These are phyloP conservation scores for Nephrotoma flavescens DNA, from an alignment of 2,888 invertebrate genomes.

Conservation along the genomic window DNA sequence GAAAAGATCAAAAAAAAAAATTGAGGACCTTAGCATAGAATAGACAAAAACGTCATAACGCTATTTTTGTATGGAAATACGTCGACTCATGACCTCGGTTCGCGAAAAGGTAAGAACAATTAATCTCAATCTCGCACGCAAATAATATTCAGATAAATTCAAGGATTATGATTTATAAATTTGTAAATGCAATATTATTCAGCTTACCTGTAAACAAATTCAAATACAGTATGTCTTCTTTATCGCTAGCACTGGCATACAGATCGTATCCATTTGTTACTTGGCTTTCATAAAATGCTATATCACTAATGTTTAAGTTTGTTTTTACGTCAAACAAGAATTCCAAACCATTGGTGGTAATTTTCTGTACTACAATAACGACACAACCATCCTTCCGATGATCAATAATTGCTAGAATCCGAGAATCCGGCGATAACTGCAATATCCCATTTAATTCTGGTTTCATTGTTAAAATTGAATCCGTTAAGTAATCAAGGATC, in stretches of 20 bases:
- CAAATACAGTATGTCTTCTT: conserved; percentile 54
- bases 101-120: no score
- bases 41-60: no score
- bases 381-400: conserved; percentile 37
- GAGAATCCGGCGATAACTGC: conserved; percentile 53
- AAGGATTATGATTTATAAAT: no score
- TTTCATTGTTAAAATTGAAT: conserved; percentile 48
- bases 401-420: conserved; percentile 51
- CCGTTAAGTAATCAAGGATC: conserved; percentile 55
- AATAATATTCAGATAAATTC: no score
- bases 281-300: conserved; percentile 57
- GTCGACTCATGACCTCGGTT: no score
- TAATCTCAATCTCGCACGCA: no score
- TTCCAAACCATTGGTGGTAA: conserved; percentile 46
- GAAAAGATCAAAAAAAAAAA: no score
- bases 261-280: conserved; percentile 58
- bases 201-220: conserved; percentile 47
- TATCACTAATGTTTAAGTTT: conserved; percentile 53
- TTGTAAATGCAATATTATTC: not conserved
- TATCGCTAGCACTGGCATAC: conserved; percentile 54
- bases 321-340: conserved; percentile 63
- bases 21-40: no score
- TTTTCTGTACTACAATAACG: conserved; percentile 48
- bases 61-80: no score
- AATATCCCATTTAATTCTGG: conserved; percentile 47